Evolutionary conservation across 2,113 vertebrate genomes (phyloP), one percentile per base, ranked within the genome.

Genomic region (Festucalex cinctus): DNA sequence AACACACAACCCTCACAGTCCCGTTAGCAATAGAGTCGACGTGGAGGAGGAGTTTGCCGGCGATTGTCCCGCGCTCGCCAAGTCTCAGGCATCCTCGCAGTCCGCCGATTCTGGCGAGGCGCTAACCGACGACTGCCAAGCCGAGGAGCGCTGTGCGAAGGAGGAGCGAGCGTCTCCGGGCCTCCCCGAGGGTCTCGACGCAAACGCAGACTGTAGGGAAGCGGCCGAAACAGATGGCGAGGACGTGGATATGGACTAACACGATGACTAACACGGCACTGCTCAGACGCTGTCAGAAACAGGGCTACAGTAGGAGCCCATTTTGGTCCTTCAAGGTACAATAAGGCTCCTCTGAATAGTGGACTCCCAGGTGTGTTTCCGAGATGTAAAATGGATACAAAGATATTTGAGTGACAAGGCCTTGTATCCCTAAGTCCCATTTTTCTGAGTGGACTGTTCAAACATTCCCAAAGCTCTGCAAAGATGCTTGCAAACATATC

Each of bases 181-280:
- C 82, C 85, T 75, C 70, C 76, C 90, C 58, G 82, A 90, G 79
- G 80, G 90, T 84, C 79, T 83, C 19, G 86, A 93, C 79, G 69
- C 83, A 71, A 83, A 85, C 83, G 84, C 83, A 74, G 76, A 89
- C 76, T 85, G 85, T 74, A 85, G 84, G 39, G 79, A 89, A 8
- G 91, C 89, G 78, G 82, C 86, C 69, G 84, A 81, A 68, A 88
- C 87, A 65, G 94, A 94, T 64, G 92, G 93, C 66, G 94, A 95
- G 81, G 93, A 95, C 49, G 86, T 94, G 75, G 94, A 96, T 82
- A 94, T 95, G 94, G 95, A 97, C 92, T 96, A 88, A 94, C 83
- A 70, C 83, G 67, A 44, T 44, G 43, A 53, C 71, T 54, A 68
- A 44, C 32, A 26, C 41, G 5, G 62, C 32, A 5, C 10, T 41